Conservation (phyloP, 2,113 vertebrate species). For the Ifrita kowaldi region DNA sequence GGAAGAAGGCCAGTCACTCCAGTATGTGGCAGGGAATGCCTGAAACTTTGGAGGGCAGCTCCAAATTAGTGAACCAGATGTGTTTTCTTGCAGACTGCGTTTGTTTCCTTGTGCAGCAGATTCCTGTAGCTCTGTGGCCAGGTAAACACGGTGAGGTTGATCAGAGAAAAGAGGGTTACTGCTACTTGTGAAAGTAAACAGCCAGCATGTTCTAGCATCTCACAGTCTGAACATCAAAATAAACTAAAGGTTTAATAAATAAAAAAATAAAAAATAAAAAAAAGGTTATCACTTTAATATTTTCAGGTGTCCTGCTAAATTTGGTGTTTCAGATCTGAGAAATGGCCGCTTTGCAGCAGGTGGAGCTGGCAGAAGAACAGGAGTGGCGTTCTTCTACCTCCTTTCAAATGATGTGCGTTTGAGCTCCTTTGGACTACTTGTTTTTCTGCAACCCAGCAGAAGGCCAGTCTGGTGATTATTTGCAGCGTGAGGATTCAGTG, state of each 20-base stretch:
- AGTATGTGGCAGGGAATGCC: accelerated
- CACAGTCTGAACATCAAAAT: accelerated
- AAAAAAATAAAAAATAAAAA: no score
- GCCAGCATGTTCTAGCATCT: background rate
- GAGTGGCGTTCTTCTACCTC: background rate
- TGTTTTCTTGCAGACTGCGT: background rate
- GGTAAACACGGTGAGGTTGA: background rate
- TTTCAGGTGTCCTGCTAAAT: background rate
- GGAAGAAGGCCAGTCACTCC: background rate
- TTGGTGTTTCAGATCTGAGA: background rate
- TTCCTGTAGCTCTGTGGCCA: background rate
- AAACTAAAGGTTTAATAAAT: no score
- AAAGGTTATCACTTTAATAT: background rate
- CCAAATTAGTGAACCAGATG: background rate
- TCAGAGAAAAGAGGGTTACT: background rate
- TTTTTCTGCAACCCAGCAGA: background rate
- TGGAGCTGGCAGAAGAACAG: background rate
- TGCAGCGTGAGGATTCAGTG: background rate
- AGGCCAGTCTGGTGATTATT: background rate
- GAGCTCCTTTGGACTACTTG: background rate
- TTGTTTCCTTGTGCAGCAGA: background rate
- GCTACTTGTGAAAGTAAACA: background rate
- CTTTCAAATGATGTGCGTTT: background rate
- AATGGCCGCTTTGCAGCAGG: background rate
- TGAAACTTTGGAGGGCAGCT: background rate